Evolutionary conservation across 2,113 vertebrate species (phyloP), one percentile per base, ranked within the genome.

Genomic region (Caranx melampygus): DNA sequence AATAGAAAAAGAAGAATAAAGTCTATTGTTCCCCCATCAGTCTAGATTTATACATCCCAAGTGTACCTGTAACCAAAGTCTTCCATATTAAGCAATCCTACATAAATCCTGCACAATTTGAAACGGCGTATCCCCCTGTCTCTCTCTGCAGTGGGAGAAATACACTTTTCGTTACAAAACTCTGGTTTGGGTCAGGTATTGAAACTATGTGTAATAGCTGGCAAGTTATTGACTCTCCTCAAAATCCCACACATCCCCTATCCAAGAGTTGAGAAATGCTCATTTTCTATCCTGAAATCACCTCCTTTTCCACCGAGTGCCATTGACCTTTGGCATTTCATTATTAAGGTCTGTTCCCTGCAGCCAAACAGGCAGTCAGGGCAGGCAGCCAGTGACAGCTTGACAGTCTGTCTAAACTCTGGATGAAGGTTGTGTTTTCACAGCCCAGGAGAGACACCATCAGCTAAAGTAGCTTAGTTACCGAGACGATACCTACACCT

Each of bases 361-460:
- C 85, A 87, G 84, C 66, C 61, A 82, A 88, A 79, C 79, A 83
- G 77, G 79, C 83, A 82, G 87, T 72, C 47, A 59, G 61, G 37
- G 84, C 79, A 68, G 75, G 67, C 82, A 73, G 75, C 70, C 87
- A 88, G 79, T 91, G 90, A 93, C 93, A 91, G 87, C 73, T 91
- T 93, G 93, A 91, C 92, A 91, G 90, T 85, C 85, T 71, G 87
- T 94, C 86, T 93, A 92, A 93, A 92, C 91, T 88, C 67, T 86
- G 67, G 71, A n/a, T 72, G 81, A 79, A 84, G 79, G 64, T 75
- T 66, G 73, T 94, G 90, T 93, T 94, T 93, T 90, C 83, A 82
- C 86, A 91, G 84, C 63, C 42, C 66, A 60, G 57, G 55, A 82
- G 11, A 18, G 83, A 86, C 76, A 83, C 81, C 62, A 52, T 66